Conservation (phyloP, 2,888 invertebrate species). For the Meteorus cinctellus region DNA sequence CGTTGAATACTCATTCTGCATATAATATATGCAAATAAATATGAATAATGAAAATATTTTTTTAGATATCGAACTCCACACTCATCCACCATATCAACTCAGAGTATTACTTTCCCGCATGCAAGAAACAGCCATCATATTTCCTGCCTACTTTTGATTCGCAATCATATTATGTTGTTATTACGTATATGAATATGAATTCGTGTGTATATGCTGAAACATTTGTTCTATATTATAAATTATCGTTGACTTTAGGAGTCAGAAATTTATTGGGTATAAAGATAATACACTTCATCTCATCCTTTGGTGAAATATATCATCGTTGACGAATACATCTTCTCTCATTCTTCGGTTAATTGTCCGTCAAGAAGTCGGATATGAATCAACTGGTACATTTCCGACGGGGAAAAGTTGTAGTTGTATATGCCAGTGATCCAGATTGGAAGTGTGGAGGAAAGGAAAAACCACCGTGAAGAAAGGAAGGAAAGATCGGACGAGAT, state of each 20-base stretch:
- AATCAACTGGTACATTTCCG: not conserved
- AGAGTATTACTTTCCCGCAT: no score
- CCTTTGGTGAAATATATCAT: not conserved
- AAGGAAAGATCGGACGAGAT: constrained; percentile 4
- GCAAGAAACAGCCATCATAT: no score
- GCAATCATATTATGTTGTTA: not conserved
- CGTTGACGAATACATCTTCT: not conserved
- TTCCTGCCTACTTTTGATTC: constrained; percentile 15
- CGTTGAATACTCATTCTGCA: no score
- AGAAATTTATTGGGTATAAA: not conserved
- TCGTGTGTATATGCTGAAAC: no score
- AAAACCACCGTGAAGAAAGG: not conserved
- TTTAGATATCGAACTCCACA: no score
- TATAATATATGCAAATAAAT: no score
- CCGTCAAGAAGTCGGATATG: not conserved
- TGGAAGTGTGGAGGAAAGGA: not conserved
- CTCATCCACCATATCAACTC: no score
- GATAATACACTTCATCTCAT: not conserved
- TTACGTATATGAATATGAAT: not conserved
- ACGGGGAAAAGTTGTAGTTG: not conserved
- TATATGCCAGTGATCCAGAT: not conserved
- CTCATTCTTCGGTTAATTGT: not conserved
- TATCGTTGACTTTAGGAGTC: constrained; percentile 44
- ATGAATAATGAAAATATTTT: no score
- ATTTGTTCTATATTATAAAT: constrained; percentile 51